Evolutionary conservation across 2,113 vertebrate genomes (phyloP).

Genomic region (Sclerurus mexicanus): DNA sequence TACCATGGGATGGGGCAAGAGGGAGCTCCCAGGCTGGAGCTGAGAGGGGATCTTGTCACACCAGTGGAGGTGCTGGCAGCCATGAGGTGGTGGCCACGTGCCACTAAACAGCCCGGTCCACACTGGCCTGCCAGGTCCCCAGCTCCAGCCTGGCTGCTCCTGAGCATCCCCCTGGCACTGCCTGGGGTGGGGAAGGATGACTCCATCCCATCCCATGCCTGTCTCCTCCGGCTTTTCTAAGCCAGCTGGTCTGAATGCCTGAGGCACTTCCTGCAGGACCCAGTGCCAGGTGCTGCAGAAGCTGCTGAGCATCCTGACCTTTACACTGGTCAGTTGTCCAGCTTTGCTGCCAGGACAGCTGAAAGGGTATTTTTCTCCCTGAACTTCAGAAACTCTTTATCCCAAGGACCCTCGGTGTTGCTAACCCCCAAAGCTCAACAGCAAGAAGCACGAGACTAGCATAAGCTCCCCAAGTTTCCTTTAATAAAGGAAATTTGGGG

Average conservation of each 20-base stretch:
- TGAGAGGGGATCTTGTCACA: background rate
- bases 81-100: background rate
- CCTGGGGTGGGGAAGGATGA: background rate
- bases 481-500: background rate
- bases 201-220: accelerated
- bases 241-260: background rate
- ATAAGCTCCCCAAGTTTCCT: background rate
- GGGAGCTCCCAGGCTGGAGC: background rate
- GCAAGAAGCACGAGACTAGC: background rate
- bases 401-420: background rate
- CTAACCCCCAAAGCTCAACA: background rate
- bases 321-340: background rate
- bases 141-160: background rate
- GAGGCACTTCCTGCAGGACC: background rate
- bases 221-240: background rate
- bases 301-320: background rate
- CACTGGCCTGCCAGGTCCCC: accelerated
- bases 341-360: background rate
- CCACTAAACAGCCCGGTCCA: background rate
- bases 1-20: background rate
- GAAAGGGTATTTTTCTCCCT: background rate
- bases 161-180: background rate
- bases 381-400: background rate
- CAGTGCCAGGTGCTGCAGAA: background rate
- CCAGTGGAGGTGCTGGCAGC: background rate